phyloP scores from a whole-genome alignment of 2,797 vertebrate species.

The Propithecus deckenii region DNA sequence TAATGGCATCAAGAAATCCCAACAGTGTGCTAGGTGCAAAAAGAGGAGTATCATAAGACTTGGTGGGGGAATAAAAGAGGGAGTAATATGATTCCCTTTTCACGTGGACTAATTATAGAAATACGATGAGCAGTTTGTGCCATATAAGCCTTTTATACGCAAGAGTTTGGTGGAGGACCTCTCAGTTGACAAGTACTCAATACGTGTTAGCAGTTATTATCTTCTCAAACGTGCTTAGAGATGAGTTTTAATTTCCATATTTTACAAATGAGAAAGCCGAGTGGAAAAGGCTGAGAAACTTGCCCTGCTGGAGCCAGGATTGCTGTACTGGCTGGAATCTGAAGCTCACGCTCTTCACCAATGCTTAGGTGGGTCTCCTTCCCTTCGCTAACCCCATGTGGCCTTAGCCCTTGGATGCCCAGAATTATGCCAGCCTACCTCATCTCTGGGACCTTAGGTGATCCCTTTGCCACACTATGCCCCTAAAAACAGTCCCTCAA shows the following conservation, averaged over 20 bases:
- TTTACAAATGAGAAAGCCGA: neutral
- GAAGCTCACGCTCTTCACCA: neutral
- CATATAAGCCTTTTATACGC: neutral
- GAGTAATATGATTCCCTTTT: neutral
- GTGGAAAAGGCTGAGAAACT: neutral
- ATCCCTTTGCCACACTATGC: neutral
- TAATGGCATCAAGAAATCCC: neutral
- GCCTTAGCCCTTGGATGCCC: neutral
- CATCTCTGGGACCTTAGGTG: neutral
- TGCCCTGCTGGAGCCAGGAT: neutral
- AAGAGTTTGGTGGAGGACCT: neutral
- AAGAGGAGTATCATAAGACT: neutral
- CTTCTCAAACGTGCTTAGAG: neutral
- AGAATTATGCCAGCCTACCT: neutral
- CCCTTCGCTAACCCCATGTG: neutral
- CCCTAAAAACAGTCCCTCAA: neutral
- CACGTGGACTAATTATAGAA: neutral
- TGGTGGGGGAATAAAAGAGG: neutral
- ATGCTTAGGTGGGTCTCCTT: neutral
- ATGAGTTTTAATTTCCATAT: neutral
- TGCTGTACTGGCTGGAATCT: neutral
- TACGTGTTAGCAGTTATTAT: neutral
- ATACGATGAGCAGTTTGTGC: neutral
- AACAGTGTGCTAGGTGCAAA: neutral
- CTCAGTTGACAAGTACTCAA: neutral